Evolutionary conservation across 1,140 invertebrate genomes (phyloP), one percentile per base, ranked within the genome.

Genomic region (Leguminivora glycinivorella): DNA sequence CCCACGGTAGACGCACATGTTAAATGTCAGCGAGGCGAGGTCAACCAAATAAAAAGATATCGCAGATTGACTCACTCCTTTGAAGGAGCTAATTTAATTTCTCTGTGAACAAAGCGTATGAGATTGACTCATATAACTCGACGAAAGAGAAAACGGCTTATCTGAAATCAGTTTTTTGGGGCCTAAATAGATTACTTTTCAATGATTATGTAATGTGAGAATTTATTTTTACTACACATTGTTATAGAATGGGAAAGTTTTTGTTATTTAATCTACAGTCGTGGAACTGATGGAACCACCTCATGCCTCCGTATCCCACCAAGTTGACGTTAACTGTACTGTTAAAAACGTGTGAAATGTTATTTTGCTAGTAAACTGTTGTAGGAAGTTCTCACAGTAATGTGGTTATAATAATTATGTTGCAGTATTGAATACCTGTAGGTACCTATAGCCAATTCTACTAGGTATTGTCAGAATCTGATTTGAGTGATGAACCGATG

Each of bases 11-110:
- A 31, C 26, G 24, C 24, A 63, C n/a, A 29, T 29, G 25, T 63
- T 17, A 63, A 29, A 63, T 63, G 58, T 63, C 58, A 63, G 58
- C 26, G 58, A 31, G n/a, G 4, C 58, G 29, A 63, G 58, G 58
- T 63, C 58, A 63, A 31, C 26, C 58, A 63, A 63, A 63, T 63
- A 63, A 63, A 63, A 63, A 29, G 58, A 29, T 29, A 63, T 29
- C 58, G 26, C 24, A 31, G 58, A 34, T 63, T 63, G 58, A 63
- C n/a, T 63, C 58, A 63, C 26, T 63, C 58, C 47, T 52, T 52
- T 52, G 47, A 52, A 9, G 47, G 47, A 52, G 47, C 47, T 52
- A 52, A 52, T 52, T 52, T 52, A 52, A 52, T 52, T 52, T 52
- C n/a, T 47, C 47, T 52, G 19, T 52, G 19, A 52, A 52, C 47